A percentile compares a stretch with the other conserved stretches of the same genome.
Conservation (phyloP, 2,113 vertebrate species). For the Arothron firmamentum region DNA sequence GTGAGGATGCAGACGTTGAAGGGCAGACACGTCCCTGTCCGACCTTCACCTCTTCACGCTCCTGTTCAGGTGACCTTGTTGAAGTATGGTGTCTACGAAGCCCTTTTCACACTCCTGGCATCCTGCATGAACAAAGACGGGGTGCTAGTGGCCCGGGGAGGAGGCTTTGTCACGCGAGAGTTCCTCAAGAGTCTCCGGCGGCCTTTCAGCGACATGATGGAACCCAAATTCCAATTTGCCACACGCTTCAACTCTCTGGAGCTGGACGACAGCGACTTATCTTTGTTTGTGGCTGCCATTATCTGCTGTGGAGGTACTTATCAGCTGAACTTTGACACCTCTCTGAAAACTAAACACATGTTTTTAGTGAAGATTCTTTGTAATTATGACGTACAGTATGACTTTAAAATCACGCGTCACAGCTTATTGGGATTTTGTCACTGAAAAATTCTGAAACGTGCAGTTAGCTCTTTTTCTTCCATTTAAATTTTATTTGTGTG, state of each 20-base stretch:
- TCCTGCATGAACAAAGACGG: constrained; percentile 99
- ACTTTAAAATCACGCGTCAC: no score
- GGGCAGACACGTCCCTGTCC: not conserved
- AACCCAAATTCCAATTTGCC: constrained; percentile 97
- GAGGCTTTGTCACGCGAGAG: constrained; percentile 93
- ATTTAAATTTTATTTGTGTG: not conserved
- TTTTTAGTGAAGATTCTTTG: not conserved
- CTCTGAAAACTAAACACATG: not conserved
- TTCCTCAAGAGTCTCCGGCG: constrained; percentile 95
- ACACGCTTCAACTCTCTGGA: constrained; percentile 94
- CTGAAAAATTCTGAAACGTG: not conserved
- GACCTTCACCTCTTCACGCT: not conserved
- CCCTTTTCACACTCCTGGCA: constrained; percentile 93
- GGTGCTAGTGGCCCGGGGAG: constrained; percentile 90
- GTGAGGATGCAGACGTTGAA: not conserved
- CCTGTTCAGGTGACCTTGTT: constrained; percentile 81
- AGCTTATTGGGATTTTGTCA: no score
- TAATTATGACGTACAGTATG: no score
- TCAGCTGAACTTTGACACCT: no score
- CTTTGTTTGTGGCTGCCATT: constrained; percentile 94
- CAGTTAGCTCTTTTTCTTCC: not conserved
- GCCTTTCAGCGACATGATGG: constrained; percentile 96
- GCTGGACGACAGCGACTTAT: constrained; percentile 91
- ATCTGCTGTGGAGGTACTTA: constrained; percentile 94
- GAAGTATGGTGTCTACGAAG: constrained; percentile 95